Percentiles rank a stretch among this genome's conserved stretches.
Conservation (phyloP, 2,888 invertebrate species). For the Mesorhabditis belari region DNA sequence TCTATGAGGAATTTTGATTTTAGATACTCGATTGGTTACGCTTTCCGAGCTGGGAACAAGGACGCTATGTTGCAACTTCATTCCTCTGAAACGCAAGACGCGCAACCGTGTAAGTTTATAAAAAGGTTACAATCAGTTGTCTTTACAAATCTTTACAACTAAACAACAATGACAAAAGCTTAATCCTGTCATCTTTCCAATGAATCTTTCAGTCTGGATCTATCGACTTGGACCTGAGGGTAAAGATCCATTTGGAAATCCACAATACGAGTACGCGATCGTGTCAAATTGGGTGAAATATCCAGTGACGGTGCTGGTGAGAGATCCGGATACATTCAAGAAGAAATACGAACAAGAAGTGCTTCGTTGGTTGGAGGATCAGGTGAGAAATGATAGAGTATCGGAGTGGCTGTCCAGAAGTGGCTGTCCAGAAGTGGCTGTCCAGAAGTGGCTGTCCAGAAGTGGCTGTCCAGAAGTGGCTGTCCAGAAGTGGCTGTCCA, state of each 20-base stretch:
- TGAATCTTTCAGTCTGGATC: constrained; percentile 50
- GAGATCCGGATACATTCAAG: constrained; percentile 53
- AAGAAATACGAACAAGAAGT: constrained; percentile 46
- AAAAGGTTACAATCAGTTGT: constrained; percentile 51
- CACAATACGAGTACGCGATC: constrained; percentile 54
- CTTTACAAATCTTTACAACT: constrained; percentile 10
- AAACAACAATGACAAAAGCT: background rate
- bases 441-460: too few relatives aligned
- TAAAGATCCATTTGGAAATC: constrained; percentile 53
- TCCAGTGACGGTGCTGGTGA: constrained; percentile 53
- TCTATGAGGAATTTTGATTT: background rate
- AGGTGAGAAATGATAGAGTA: too few relatives aligned
- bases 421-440: too few relatives aligned
- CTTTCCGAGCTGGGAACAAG: constrained; percentile 53
- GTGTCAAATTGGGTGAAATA: constrained; percentile 54
- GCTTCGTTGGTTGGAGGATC: constrained; percentile 38
- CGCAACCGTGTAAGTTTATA: constrained; percentile 48
- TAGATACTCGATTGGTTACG: constrained; percentile 52
- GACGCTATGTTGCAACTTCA: constrained; percentile 53
- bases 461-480: too few relatives aligned
- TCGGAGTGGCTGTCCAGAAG: too few relatives aligned
- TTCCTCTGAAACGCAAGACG: constrained; percentile 50
- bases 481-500: too few relatives aligned
- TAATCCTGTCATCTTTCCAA: background rate
- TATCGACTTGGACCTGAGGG: constrained; percentile 53